Base-by-base conservation (phyloP, 1,140 invertebrate species). In the Bombus impatiens region DNA sequence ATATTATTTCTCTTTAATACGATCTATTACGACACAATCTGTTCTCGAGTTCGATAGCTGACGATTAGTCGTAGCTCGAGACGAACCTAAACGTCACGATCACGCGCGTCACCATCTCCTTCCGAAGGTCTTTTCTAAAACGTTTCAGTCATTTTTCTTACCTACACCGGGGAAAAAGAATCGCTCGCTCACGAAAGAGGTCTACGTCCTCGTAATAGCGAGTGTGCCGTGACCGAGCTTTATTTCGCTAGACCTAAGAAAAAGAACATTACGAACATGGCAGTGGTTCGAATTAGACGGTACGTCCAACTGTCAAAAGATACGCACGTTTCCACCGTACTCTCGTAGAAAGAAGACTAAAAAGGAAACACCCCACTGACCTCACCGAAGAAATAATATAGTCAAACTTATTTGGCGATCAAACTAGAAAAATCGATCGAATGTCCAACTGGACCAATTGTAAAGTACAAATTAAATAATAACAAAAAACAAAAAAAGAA, bases 181-280 rank as follows among this genome's bases (percentile, higher is more conserved):
- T 35, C 42, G 78, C 18, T 47, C 42, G 8, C 40, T 67, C 78
- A 9, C 62, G 65, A 68, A 40, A 53, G 25, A 71, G 67, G 35
- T 81, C 65, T 53, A 80, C 65, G 65, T 37, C 65, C 78, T 57
- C 44, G 25, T 71, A 47, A 81, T 35, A 37, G 2, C n/a, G 25
- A 53, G 22, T 44, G 10, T 72, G 44, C 25, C 67, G 47, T 59
- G 67, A 37, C 44, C 47, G 15, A 70, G 44, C 32, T 81, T 72
- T 71, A 81, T 71, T 37, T 25, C 47, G 42, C 13, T 13, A 28
- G 6, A 44, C 35, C 35, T 4, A 47, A 81, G 35, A 47, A 72
- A 81, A 72, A 57, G 44, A 42, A 32, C 40, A 32, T 70, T 37
- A 57, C 22, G 67, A 13, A 4, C 32, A 10, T 40, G 59, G 12